Base-by-base conservation (phyloP, 2,797 vertebrate species). In the Crocodylus rhombifer region DNA sequence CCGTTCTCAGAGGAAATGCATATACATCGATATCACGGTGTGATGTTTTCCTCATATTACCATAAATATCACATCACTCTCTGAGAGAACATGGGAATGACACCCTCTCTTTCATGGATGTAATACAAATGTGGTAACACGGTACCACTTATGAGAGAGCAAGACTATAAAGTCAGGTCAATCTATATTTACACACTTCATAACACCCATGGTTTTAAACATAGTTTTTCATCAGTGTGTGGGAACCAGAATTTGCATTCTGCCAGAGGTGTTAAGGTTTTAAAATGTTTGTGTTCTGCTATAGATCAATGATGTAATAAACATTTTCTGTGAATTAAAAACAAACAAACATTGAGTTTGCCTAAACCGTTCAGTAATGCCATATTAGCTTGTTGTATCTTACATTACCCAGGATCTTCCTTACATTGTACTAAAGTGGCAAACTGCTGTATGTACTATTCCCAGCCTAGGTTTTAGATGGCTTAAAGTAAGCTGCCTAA, bases 191-290 rank as follows among this genome's bases (percentile, higher is more conserved):
- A 55, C 55, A 36, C 0, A 1, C 55, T 42, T 5, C 8, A 7
- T 33, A 80, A 2, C 5, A 8, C 14, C 16, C 33, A 1, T 1
- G 1, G 2, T 1, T 84, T n/a, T 28, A 3, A 55, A 28, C 17
- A 36, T 4, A 82, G n/a, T 42, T 42, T 42, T 42, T 8, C 42
- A 42, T 42, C 33, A 36, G 33, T 42, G 21, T 42, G 13, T 42
- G 67, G 42, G 14, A 42, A 42, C 64, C 33, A 17, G 64, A 67
- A 67, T 67, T 67, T 67, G 16, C n/a, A 20, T 67, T 67, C 64
- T 25, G 20, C 7, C 33, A 42, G 14, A 71, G 14, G 20, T 71
- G 36, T 25, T 36, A 42, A 71, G 33, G 42, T 42, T 71, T 71
- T 36, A 71, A 21, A 71, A 30, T 30, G 11, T 36, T 69, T 69